Evolutionary conservation across 2,888 invertebrate species (phyloP), one percentile per base, ranked within the genome.

Genomic region (Diadegma fenestrale): DNA sequence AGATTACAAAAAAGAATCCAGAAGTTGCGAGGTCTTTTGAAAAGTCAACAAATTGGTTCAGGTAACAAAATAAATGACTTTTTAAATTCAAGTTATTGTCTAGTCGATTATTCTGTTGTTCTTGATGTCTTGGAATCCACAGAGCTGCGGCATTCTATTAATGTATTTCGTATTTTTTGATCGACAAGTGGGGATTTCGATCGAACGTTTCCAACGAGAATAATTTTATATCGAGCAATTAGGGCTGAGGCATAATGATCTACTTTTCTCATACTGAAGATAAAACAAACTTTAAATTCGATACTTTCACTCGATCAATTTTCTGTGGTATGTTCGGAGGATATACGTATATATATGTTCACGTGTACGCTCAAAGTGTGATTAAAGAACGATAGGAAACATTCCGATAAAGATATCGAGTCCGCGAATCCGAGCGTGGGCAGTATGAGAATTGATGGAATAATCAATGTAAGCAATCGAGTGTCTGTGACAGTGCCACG

Each of bases 401-500:
- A 19, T 54, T 45, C 45, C 8, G 51, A 64, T 33, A 33, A 54
- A n/a, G 5, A 26, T 5, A 26, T 58, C 26, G 58, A 26, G 14
- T 14, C 58, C 14, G 5, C 14, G 5, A 58, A 58, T 58, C 58
- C 66, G 61, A 72, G 33, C 51, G 43, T 33, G 26, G 1, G 45
- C 19, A 41, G 41, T 45, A 22, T 12, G 12, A n/a, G 17, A 78
- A 75, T 79, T 71, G 33, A 85, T 54, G 73, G 26, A 81, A 82
- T 69, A 75, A 71, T 85, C 81, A 51, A 85, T 75, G 78, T 63
- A 51, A 51, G 80, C 80, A 45, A 64, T 63, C 8, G 22, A 58
- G 33, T 26, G 43, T 75, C 26, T n/a, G 51, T 54, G 71, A 48
- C 30, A 48, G 19, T 17, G 37, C 58, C 58, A 58, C 26, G 26